Evolutionary conservation across 1,140 invertebrate genomes (phyloP), one percentile per base, ranked within the genome.

Genomic region (Diorhabda sublineata): DNA sequence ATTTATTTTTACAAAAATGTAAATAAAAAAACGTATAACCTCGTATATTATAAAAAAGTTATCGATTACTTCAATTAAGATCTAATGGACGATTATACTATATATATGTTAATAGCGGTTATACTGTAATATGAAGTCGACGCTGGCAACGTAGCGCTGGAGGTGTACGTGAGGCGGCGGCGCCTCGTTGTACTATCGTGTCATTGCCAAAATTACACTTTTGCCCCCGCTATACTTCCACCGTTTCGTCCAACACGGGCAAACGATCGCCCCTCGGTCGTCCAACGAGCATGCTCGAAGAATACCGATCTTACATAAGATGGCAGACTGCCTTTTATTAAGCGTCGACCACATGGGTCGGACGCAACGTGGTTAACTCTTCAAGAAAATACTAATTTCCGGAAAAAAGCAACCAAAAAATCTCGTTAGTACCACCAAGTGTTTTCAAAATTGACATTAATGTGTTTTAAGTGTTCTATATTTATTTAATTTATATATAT

Each of bases 281-380:
- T 45, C 45, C 63, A 58, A 4, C 41, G 8, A 8, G 4, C 26
- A 45, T 3, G 47, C 6, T 9, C 74, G 71, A 72, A 67, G 58
- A 61, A 41, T 59, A 8, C 58, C 77, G 76, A 76, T 63, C 26
- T 57, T 6, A 56, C 3, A 59, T 72, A 80, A 79, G 69, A 79
- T 79, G 78, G 79, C 79, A 73, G 74, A 64, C 71, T 45, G 59
- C 69, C 67, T 75, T 65, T 76, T 78, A 76, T 70, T 78, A 72
- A 73, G 78, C 77, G 79, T 76, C 78, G 79, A 77, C 79, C 79
- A 73, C 78, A 80, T 80, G 78, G 79, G 79, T 80, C 79, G 79
- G 69, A 75, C 78, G 79, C 79, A 76, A 76, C 76, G 75, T 77
- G 77, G 73, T 76, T 73, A 56, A 68, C 43, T 2, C 26, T 45